Evolutionary conservation across 2,888 invertebrate species (phyloP).

Genomic region (Neoitamus cyanurus): DNA sequence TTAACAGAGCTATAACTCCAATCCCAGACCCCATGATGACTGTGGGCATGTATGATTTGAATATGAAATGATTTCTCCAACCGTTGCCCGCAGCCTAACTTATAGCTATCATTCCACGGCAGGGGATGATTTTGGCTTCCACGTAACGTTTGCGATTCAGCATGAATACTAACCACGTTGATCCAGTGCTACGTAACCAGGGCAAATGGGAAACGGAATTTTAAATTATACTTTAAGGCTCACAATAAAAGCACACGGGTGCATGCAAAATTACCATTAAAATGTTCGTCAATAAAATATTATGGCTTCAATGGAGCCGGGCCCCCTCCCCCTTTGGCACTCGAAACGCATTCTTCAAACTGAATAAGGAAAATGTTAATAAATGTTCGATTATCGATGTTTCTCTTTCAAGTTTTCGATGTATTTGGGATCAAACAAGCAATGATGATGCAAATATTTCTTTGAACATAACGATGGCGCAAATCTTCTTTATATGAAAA

Average conservation of each 20-base stretch:
- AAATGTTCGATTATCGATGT: background rate
- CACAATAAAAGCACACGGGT: background rate
- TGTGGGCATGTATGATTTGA: conserved; percentile 39
- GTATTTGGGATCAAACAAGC: background rate
- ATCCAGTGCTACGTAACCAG: conserved; percentile 32
- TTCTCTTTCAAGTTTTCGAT: background rate
- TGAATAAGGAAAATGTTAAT: background rate
- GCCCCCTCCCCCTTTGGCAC: background rate
- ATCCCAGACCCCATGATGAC: conserved; percentile 40
- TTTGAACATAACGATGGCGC: too few species aligned
- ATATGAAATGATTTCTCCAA: conserved; percentile 38
- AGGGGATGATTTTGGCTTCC: conserved; percentile 29
- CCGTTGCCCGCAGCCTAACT: conserved; percentile 42
- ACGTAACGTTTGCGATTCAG: conserved; percentile 23
- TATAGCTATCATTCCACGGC: conserved; percentile 20
- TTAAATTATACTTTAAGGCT: conserved; percentile 21
- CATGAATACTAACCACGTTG: conserved; percentile 33
- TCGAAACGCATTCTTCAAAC: background rate
- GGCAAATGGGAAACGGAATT: conserved; percentile 23
- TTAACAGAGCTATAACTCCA: conserved; percentile 41
- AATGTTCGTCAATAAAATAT: background rate
- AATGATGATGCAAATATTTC: too few species aligned
- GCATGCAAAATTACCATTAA: conserved; percentile 16
- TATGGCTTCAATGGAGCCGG: background rate
- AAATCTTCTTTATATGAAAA: too few species aligned